phyloP scores from a whole-genome alignment of 2,797 vertebrate species.

The Tragelaphus eurycerus region DNA sequence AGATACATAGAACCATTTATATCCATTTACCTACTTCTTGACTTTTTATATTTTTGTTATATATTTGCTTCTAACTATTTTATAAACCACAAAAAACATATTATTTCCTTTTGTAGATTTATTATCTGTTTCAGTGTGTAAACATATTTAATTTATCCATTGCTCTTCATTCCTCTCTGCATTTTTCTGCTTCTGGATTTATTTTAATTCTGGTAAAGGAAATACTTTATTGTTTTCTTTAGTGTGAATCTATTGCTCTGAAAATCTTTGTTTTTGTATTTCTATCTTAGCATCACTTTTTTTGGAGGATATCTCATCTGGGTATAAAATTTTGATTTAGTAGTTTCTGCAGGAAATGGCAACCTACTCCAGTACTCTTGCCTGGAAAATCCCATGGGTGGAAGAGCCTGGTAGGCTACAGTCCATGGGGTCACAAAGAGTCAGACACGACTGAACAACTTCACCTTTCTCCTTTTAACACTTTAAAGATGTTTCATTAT shows the following conservation, averaged over 20 bases:
- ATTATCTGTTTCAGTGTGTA: not conserved
- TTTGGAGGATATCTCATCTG: not conserved
- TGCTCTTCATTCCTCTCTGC: not conserved
- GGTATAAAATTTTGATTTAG: constrained; percentile 48
- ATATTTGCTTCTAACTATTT: not conserved
- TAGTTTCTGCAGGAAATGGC: not conserved
- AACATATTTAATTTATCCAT: not conserved
- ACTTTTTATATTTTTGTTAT: not conserved
- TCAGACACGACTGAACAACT: too few species aligned
- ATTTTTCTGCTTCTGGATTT: not conserved
- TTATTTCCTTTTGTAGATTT: not conserved
- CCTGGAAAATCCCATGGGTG: too few species aligned
- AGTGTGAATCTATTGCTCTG: not conserved
- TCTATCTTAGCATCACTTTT: not conserved
- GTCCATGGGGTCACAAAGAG: too few species aligned
- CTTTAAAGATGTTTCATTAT: not conserved
- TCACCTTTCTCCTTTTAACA: not conserved
- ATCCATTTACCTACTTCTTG: not conserved
- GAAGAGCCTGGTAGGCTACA: too few species aligned
- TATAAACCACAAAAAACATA: not conserved
- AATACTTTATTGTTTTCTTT: not conserved
- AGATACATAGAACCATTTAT: not conserved
- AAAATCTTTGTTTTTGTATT: not conserved
- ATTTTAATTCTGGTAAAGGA: not conserved
- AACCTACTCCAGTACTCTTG: too few species aligned